phyloP scores from a whole-genome alignment of 2,797 vertebrate genomes.

The Scolopax bukidnonensis region DNA sequence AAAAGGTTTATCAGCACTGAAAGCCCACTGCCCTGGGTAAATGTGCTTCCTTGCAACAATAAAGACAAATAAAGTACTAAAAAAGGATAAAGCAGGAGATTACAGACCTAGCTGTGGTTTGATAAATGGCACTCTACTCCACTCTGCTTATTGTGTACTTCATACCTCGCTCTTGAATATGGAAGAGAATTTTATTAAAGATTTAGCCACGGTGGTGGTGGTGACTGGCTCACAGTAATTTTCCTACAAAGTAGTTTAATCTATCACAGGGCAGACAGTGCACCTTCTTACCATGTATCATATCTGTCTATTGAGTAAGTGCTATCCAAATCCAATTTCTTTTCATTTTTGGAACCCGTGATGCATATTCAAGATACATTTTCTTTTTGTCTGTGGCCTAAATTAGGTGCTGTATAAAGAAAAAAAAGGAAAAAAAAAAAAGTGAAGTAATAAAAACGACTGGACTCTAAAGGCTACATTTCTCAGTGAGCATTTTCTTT shows the following conservation, averaged over 20 bases:
- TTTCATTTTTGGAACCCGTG: conserved; percentile 87
- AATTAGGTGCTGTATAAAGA: conserved; percentile 76
- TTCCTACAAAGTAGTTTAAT: conserved; percentile 99
- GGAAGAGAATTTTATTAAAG: conserved; percentile 99
- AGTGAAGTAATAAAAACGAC: conserved; percentile 56
- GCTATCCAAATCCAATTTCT: conserved; percentile 88
- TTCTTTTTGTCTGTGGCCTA: conserved; percentile 80
- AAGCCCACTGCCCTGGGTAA: conserved; percentile 75
- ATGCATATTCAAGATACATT: conserved; percentile 87
- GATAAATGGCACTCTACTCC: conserved; percentile 86
- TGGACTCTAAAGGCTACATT: conserved; percentile 42
- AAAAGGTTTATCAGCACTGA: conserved; percentile 68
- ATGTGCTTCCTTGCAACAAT: conserved; percentile 79
- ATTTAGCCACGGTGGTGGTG: conserved; percentile 92
- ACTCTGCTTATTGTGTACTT: conserved; percentile 85
- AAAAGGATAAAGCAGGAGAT: conserved; percentile 81
- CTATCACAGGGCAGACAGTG: conserved; percentile 99
- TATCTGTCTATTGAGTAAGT: conserved; percentile 91
- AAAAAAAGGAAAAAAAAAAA: conserved; percentile 37
- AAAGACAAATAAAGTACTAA: conserved; percentile 81
- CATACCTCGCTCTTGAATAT: conserved; percentile 92
- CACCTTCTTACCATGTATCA: conserved; percentile 99
- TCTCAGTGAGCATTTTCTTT: conserved; percentile 49
- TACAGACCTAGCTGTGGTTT: conserved; percentile 83
- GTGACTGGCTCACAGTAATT: conserved; percentile 98